Base-by-base conservation (phyloP, 2,888 invertebrate genomes). In the Chrysotoxum bicinctum region DNA sequence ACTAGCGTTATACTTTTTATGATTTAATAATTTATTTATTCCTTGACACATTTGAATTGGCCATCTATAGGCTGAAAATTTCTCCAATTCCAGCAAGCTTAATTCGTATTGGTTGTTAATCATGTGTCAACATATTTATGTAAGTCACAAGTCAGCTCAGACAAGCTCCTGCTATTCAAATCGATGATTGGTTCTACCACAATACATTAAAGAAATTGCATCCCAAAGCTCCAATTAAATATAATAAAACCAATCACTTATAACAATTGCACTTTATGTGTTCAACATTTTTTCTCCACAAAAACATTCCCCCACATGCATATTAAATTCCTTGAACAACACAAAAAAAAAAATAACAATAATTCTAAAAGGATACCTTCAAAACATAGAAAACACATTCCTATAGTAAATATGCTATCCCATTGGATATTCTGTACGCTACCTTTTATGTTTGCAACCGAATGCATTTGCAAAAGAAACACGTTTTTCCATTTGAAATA, bases 401-500 rank as follows among this genome's bases (percentile, higher is more conserved):
- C 21, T 5, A 14, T 23, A n/a, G 23, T 26, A 50, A 21, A n/a
- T n/a, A 37, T 56, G 32, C 45, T 35, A 12, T 58, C 9, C 43
- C 48, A 76, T 77, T 62, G 43, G 5, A 48, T 43, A 77, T 77
- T 70, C 77, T 21, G 40, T 16, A 54, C 69, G 52, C 37, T 30
- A 58, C 2, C 45, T 26, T 43, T 62, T 62, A 12, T 58, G 35
- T 37, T 56, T 56, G 32, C 32, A 56, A 35, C 52, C 10, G 37
- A 37, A 30, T 60, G 77, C 16, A 77, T 76, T 76, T 58, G 21
- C n/a, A 64, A 62, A 77, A 52, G 70, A 52, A 72, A 64, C 77
- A 78, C 70, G 77, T 72, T 56, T 48, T 19, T 40, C 58, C 37
- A 30, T 76, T 69, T 40, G 58, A 69, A 58, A 72, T 72, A 43